Base-by-base conservation (phyloP, 2,888 invertebrate species). In the Bombyx huttoni region DNA sequence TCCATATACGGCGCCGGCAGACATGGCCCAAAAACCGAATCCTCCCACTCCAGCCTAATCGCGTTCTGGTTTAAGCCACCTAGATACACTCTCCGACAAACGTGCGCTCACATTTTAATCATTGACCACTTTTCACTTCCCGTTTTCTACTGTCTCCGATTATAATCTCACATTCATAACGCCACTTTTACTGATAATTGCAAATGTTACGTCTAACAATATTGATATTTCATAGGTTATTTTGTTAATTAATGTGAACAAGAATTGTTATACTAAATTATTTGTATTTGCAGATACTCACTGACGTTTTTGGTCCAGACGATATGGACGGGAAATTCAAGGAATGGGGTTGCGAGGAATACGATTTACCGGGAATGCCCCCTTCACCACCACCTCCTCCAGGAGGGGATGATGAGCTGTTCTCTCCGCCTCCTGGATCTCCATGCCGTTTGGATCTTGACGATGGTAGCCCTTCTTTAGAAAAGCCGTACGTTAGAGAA, bases 331-430 rank as follows among this genome's bases (percentile, higher is more conserved):
- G 88, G 53, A 88, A 88, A 61, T 88, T 75, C 62, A 88, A 87
- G 55, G 88, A 88, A 60, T 88, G 88, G 88, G 84, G 83, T 52
- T 84, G 92, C 68, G 92, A 91, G 61, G 95, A 95, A 71, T 94
- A 93, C 71, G 94, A 93, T 68, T 89, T 94, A 59, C 92, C 94
- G 71, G 91, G 90, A 59, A 93, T 93, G 83, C 91, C 92, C 57
- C 91, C 91, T n/a, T 92, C 92, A 54, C 91, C 92, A 34, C 91
- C 93, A 54, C 93, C 95, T 58, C 91, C 93, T 54, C 92, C 94
- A 35, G 94, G 94, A 57, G 94, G 94, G 59, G 95, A 95, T 70
- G 95, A 95, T 68, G 95, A 95, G 77, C 90, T 95, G 53, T 95
- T 94, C 78, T 95, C 94, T 73, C 94, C 94, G 68, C 92, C 95